phyloP scores from a whole-genome alignment of 1,140 invertebrate species.

The Rhopalosiphum padi region DNA sequence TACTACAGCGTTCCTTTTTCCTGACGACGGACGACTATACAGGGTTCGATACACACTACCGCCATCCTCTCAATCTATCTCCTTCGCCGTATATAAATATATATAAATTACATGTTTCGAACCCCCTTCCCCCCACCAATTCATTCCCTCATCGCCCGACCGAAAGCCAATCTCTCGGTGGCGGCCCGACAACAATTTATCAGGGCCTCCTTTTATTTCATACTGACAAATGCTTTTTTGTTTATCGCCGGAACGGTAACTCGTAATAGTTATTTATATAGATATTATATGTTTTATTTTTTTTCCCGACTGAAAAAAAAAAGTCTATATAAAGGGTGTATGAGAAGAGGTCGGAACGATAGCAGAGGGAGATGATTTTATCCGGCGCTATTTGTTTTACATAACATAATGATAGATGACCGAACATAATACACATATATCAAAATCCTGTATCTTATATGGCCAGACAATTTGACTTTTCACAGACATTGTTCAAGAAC shows the following conservation, averaged over 20 bases:
- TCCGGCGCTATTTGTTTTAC: constrained; percentile 47
- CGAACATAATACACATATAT: constrained; percentile 18
- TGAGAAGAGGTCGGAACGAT: background rate
- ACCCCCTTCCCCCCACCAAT: background rate
- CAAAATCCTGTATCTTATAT: constrained; percentile 5
- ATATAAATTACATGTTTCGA: background rate
- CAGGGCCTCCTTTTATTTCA: constrained; percentile 17
- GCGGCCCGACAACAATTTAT: constrained; percentile 48
- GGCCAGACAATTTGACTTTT: background rate
- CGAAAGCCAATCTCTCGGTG: constrained; percentile 49
- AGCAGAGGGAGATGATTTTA: constrained; percentile 26
- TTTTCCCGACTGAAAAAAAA: background rate
- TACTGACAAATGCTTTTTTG: constrained; percentile 55
- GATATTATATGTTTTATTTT: background rate
- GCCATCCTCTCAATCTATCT: background rate
- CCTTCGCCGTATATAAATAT: background rate
- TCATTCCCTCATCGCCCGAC: background rate
- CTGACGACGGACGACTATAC: background rate
- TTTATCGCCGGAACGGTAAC: constrained; percentile 54
- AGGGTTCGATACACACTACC: background rate
- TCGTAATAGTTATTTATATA: constrained; percentile 51
- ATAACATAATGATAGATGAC: constrained; percentile 52
- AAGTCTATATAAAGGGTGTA: background rate
- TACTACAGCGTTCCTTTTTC: background rate
- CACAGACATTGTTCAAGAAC: background rate